Percentiles rank a stretch among this genome's conserved stretches.
These are phyloP conservation scores for Graphium colonna DNA, from an alignment of 2,888 invertebrate genomes.

Conservation along the genomic window DNA sequence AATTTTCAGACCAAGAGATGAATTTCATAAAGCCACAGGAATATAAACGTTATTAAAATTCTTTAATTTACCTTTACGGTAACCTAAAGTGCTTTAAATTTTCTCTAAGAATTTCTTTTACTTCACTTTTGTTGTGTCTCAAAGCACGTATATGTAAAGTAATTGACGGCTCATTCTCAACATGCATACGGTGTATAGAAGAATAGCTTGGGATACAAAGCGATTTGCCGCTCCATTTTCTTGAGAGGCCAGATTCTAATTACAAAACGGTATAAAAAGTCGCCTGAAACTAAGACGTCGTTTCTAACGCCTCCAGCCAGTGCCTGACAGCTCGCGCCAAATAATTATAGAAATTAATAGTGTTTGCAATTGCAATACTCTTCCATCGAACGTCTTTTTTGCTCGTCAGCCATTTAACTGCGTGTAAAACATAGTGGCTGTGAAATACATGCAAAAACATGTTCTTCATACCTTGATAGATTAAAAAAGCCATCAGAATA, in stretches of 20 bases:
- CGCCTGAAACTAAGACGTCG: conserved; percentile 24
- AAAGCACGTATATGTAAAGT: too few relatives aligned
- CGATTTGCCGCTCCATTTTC: not conserved
- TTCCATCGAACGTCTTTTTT: conserved; percentile 21
- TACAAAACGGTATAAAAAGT: conserved; percentile 28
- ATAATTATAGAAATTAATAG: conserved; percentile 39
- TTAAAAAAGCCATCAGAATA: conserved; percentile 2
- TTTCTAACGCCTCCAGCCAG: conserved; percentile 28
- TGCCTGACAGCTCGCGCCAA: conserved; percentile 31
- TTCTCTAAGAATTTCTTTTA: too few relatives aligned
- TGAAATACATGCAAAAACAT: conserved; percentile 4
- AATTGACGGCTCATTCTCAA: too few relatives aligned
- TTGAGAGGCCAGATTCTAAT: conserved; percentile 19
- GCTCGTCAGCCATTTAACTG: conserved; percentile 10
- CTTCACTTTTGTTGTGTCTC: not conserved
- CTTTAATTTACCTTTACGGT: too few relatives aligned
- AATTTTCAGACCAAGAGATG: too few relatives aligned
- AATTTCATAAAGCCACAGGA: too few relatives aligned
- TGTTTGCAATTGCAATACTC: conserved; percentile 29
- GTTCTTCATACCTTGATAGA: conserved; percentile 5
- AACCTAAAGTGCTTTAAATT: too few relatives aligned
- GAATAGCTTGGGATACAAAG: not conserved
- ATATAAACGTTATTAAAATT: too few relatives aligned
- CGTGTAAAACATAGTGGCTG: conserved; percentile 9
- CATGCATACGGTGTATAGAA: not conserved